Base-by-base conservation (phyloP, 1,140 invertebrate species). In the Drosophila paulistorum region DNA sequence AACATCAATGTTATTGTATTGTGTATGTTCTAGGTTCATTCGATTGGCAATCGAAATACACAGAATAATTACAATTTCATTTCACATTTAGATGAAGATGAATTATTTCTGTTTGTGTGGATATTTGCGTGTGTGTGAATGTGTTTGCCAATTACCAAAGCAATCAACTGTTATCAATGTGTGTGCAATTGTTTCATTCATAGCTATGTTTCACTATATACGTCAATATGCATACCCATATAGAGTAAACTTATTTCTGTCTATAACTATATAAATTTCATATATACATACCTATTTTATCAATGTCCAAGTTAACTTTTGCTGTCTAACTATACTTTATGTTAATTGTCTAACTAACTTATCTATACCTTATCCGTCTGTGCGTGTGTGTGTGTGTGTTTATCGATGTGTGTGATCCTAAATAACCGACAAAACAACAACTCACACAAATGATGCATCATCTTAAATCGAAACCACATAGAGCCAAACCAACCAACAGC, bases 91-190 rank as follows among this genome's bases (percentile, higher is more conserved):
- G 42, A 48, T 55, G 55, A 20, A 71, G 33, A 41, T 55, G 35
- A 73, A 57, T 54, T 70, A 71, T 68, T 74, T 39, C 30, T 30
- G 30, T 30, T 6, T 30, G 30, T 30, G 30, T 30, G 48, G 60
- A 35, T 57, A 39, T 57, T 26, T 26, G 23, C 23, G 30, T 30
- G 2, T 64, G 60, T 41, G 37, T 58, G 63, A 23, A 23, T 78
- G 37, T 61, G 48, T 55, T 68, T 69, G 69, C 51, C 79, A 87
- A 80, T 80, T 75, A 79, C 41, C 65, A 81, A 87, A 87, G 77
- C 77, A 83, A 87, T 89, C 84, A 83, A 80, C 83, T 87, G 79
- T 83, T 83, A 71, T 87, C 70, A 58, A 64, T 73, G 67, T 86
- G 69, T 77, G 79, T 74, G 83, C 77, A 65, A 60, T 67, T 76